phyloP scores from a whole-genome alignment of 2,888 invertebrate genomes.

The Toxonevra muliebris region DNA sequence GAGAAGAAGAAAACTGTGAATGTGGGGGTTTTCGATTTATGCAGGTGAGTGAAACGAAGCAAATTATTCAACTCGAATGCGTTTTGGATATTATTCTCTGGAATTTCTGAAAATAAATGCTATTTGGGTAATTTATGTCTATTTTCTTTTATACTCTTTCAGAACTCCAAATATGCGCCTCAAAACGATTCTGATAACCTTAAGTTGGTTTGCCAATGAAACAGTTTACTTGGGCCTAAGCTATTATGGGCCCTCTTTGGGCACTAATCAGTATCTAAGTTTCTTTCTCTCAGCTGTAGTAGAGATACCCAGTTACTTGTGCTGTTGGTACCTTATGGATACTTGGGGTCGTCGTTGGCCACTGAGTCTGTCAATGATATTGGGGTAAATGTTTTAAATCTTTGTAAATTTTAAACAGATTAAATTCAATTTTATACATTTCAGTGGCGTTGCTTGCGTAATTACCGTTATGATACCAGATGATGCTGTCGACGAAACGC shows the following conservation, averaged over 20 bases:
- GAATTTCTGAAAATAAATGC: too few relatives aligned
- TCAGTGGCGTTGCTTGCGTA: constrained; percentile 83
- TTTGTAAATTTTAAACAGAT: too few relatives aligned
- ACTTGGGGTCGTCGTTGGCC: constrained; percentile 90
- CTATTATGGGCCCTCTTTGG: constrained; percentile 89
- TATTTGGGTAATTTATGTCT: too few relatives aligned
- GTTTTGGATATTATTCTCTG: too few relatives aligned
- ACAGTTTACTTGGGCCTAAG: constrained; percentile 92
- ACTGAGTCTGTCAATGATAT: constrained; percentile 83
- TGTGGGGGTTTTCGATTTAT: constrained; percentile 63
- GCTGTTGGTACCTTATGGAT: constrained; percentile 91
- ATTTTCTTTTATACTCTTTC: constrained; percentile 3
- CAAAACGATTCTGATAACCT: constrained; percentile 84
- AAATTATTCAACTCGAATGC: too few relatives aligned
- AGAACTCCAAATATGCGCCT: constrained; percentile 89
- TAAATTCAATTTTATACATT: neutral
- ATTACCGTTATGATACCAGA: constrained; percentile 83
- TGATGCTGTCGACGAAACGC: constrained; percentile 78
- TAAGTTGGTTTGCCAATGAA: constrained; percentile 93
- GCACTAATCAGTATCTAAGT: constrained; percentile 87
- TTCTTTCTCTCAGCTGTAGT: constrained; percentile 87
- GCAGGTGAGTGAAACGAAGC: constrained; percentile 46
- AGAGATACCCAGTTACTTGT: constrained; percentile 88
- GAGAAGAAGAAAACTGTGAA: constrained; percentile 67
- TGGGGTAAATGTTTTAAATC: constrained; percentile 77